These are phyloP conservation scores for Brachirus orientalis DNA, from an alignment of 2,113 vertebrate species.

Conservation along the genomic window DNA sequence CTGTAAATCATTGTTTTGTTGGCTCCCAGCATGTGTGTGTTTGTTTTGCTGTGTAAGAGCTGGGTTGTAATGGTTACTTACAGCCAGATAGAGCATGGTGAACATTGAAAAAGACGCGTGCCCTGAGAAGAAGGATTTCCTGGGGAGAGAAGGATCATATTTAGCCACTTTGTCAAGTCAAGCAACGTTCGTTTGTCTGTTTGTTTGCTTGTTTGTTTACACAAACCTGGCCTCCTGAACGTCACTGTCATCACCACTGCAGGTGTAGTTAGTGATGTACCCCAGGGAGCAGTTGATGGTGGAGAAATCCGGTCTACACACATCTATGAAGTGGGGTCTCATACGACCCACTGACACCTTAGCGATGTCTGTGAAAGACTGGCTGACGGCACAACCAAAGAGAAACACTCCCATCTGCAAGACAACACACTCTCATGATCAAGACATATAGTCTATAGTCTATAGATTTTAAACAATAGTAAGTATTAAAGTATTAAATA, in stretches of 20 bases:
- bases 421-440: neutral
- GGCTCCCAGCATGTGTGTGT: slow-evolving; percentile 8
- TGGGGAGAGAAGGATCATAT: slow-evolving; percentile 61
- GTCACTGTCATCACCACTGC: slow-evolving; percentile 82
- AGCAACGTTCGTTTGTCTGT: neutral
- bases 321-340: slow-evolving; percentile 92
- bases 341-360: slow-evolving; percentile 98
- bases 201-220: neutral
- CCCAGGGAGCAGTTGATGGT: slow-evolving; percentile 89
- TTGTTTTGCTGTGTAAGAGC: neutral
- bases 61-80: slow-evolving; percentile 82
- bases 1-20: slow-evolving; percentile 34
- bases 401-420: slow-evolving; percentile 93
- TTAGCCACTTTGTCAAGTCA: neutral
- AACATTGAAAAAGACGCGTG: slow-evolving; percentile 98
- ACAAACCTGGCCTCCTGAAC: slow-evolving; percentile 95
- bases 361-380: slow-evolving; percentile 98
- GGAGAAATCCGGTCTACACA: slow-evolving; percentile 88
- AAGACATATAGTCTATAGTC: neutral
- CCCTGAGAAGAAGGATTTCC: slow-evolving; percentile 99
- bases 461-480: too few relatives aligned
- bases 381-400: slow-evolving; percentile 96
- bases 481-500: too few relatives aligned
- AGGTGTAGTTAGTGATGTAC: slow-evolving; percentile 92
- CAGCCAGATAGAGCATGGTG: slow-evolving; percentile 97